A percentile compares a stretch with the other conserved stretches of the same genome.
Conservation (phyloP, 2,113 vertebrate species). For the Garra rufa region DNA sequence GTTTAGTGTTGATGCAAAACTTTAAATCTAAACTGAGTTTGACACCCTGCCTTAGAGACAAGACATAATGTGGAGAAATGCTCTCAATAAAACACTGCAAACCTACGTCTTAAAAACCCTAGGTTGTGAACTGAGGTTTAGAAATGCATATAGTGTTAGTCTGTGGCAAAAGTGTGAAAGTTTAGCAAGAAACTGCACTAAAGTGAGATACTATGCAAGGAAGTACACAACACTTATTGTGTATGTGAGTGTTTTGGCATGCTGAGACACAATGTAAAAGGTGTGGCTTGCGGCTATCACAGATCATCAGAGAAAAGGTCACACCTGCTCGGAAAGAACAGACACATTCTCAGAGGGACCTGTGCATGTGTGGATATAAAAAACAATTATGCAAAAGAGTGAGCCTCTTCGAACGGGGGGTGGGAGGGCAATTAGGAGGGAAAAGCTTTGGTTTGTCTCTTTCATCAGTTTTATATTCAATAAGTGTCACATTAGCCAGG, state of each 20-base stretch:
- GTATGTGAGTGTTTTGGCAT: background rate
- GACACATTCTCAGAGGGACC: background rate
- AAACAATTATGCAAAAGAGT: slow-evolving; percentile 42
- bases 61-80: background rate
- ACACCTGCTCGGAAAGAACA: slow-evolving; percentile 37
- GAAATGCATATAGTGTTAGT: background rate
- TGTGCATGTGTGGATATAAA: slow-evolving; percentile 21
- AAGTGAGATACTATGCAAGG: background rate
- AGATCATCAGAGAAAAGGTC: slow-evolving; percentile 38
- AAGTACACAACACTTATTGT: background rate
- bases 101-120: background rate
- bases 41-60: too few relatives aligned
- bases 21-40: too few relatives aligned
- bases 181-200: background rate
- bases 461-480: slow-evolving; percentile 52
- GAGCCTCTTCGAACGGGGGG: slow-evolving; percentile 3
- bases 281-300: slow-evolving; percentile 2
- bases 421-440: slow-evolving; percentile 29
- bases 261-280: background rate
- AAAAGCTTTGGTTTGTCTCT: slow-evolving; percentile 29
- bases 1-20: too few relatives aligned
- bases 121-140: background rate
- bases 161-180: slow-evolving; percentile 9
- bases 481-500: slow-evolving; percentile 47
- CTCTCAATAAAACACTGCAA: background rate